These are phyloP conservation scores for Aleiodes testaceus DNA, from an alignment of 2,888 invertebrate genomes.

Conservation along the genomic window DNA sequence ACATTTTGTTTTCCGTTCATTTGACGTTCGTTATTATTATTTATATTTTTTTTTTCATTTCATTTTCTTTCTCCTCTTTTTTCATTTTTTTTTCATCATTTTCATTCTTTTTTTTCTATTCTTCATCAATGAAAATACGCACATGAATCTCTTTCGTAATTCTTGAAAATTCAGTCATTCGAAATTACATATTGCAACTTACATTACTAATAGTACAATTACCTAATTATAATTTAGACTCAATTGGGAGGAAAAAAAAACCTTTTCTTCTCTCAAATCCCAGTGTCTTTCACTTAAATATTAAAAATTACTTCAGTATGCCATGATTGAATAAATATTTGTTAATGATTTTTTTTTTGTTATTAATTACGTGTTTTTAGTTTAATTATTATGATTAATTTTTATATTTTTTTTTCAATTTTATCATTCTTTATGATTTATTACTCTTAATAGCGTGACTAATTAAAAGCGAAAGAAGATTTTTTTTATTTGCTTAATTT, in stretches of 20 bases:
- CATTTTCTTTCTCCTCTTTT: conserved; percentile 24
- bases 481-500: conserved; percentile 38
- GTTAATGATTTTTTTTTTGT: conserved; percentile 47
- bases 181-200: conserved; percentile 43
- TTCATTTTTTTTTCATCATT: not conserved
- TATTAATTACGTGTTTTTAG: conserved; percentile 39
- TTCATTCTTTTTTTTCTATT: conserved; percentile 21
- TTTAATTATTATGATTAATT: conserved; percentile 44
- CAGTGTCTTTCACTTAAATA: conserved; percentile 34
- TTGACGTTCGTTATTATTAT: conserved; percentile 35
- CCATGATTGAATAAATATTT: conserved; percentile 58
- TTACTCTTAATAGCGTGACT: conserved; percentile 51
- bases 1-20: conserved; percentile 43
- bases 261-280: conserved; percentile 33
- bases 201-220: conserved; percentile 43
- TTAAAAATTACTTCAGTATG: conserved; percentile 52
- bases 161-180: conserved; percentile 50
- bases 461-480: conserved; percentile 54
- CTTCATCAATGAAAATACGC: conserved; percentile 31
- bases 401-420: conserved; percentile 45
- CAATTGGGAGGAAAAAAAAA: conserved; percentile 21
- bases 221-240: conserved; percentile 30
- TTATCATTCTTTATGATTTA: conserved; percentile 38
- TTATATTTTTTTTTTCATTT: conserved; percentile 32
- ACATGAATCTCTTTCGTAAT: conserved; percentile 36